These are phyloP conservation scores for Sebastes steindachneri DNA, from an alignment of 2,797 vertebrate species.

Conservation along the genomic window DNA sequence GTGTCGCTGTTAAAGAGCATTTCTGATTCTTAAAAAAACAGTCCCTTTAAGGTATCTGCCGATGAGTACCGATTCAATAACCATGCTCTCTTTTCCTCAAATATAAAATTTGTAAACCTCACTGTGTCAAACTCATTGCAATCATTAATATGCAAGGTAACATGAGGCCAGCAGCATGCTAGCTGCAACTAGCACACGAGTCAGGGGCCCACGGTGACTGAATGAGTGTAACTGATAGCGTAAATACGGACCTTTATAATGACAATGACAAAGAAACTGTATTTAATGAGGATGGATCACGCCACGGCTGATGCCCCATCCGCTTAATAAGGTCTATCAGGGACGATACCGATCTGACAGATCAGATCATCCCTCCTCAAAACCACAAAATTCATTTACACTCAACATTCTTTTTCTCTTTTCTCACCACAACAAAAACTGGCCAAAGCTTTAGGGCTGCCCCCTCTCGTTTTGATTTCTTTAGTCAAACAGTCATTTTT, in stretches of 20 bases:
- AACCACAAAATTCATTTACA: background rate
- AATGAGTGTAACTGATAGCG: background rate
- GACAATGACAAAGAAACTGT: background rate
- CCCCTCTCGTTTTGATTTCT: no score
- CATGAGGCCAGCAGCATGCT: background rate
- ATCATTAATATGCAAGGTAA: background rate
- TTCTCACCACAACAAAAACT: background rate
- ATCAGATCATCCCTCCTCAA: background rate
- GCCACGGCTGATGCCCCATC: background rate
- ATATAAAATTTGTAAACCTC: background rate
- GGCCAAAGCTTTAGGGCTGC: rapidly evolving
- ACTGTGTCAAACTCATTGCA: background rate
- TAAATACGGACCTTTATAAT: background rate
- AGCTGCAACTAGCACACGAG: background rate
- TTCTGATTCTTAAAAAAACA: no score
- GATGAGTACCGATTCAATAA: background rate
- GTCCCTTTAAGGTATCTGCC: background rate
- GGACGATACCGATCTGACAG: background rate
- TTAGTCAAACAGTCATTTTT: no score
- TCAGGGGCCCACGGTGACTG: background rate
- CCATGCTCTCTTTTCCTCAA: background rate
- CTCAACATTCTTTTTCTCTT: background rate
- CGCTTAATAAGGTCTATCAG: background rate
- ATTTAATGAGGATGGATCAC: background rate
- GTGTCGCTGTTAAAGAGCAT: rapidly evolving